phyloP scores from a whole-genome alignment of 2,888 invertebrate species.

The Antitype chi region DNA sequence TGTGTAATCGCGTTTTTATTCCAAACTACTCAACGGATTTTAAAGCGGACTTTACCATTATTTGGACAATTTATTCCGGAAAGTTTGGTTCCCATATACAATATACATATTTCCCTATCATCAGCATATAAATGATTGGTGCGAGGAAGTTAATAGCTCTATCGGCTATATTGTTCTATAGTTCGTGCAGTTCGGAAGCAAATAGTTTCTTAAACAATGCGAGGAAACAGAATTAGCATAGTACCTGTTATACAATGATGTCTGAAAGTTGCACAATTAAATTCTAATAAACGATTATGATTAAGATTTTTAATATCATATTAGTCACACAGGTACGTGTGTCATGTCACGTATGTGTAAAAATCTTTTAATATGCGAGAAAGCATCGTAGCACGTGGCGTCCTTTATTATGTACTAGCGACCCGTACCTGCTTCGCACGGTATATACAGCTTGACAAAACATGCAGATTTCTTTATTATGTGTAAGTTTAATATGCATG shows the following conservation, averaged over 20 bases:
- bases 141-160: slow-evolving; percentile 18
- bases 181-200: slow-evolving; percentile 40
- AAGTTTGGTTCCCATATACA: background rate
- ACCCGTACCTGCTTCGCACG: too few relatives aligned
- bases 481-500: too few relatives aligned
- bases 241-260: slow-evolving; percentile 5
- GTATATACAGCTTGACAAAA: too few relatives aligned
- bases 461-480: too few relatives aligned
- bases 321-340: slow-evolving; percentile 5
- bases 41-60: background rate
- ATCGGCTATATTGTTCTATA: slow-evolving; percentile 12
- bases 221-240: slow-evolving; percentile 49
- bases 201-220: slow-evolving; percentile 53
- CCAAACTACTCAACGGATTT: background rate
- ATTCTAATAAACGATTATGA: slow-evolving; percentile 19
- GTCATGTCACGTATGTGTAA: background rate
- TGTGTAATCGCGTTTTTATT: background rate
- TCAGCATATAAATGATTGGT: slow-evolving; percentile 33
- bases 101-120: background rate
- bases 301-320: slow-evolving; percentile 10
- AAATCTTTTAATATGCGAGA: background rate
- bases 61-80: background rate
- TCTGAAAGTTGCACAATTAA: slow-evolving; percentile 18
- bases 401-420: background rate
- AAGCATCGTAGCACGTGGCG: background rate